Evolutionary conservation across 2,113 vertebrate species (phyloP).

Genomic region (Aviceda subcristata): DNA sequence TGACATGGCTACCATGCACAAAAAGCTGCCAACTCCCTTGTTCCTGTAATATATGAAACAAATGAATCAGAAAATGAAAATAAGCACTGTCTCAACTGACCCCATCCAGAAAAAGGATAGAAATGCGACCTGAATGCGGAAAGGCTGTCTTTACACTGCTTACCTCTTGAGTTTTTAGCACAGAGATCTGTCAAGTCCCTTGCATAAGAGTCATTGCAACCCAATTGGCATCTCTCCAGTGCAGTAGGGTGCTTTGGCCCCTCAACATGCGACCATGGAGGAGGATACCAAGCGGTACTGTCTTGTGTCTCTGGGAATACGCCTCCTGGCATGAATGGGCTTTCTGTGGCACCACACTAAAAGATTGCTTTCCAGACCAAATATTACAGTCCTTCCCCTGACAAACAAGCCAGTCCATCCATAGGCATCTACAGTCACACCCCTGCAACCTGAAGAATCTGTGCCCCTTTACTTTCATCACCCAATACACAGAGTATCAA

Average conservation of each 20-base stretch:
- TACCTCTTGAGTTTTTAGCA: background rate
- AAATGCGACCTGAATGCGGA: background rate
- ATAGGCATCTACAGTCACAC: background rate
- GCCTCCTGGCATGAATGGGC: background rate
- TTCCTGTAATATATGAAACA: background rate
- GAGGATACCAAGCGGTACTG: background rate
- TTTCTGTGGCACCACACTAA: background rate
- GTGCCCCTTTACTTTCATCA: background rate
- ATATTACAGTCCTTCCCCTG: background rate
- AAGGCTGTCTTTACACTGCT: background rate
- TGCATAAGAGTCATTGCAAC: background rate
- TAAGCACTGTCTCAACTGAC: background rate
- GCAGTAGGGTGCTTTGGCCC: background rate
- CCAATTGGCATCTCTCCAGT: background rate
- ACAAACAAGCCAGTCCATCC: background rate
- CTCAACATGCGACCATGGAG: accelerated
- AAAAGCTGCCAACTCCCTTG: background rate
- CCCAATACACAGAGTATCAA: background rate
- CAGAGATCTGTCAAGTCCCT: background rate
- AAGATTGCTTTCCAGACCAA: background rate
- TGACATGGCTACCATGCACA: background rate
- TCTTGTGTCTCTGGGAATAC: background rate
- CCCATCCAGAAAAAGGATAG: background rate
- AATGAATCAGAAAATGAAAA: background rate
- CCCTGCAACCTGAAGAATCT: background rate